Base-by-base conservation (phyloP, 2,888 invertebrate genomes). In the Nymphalis polychloros region DNA sequence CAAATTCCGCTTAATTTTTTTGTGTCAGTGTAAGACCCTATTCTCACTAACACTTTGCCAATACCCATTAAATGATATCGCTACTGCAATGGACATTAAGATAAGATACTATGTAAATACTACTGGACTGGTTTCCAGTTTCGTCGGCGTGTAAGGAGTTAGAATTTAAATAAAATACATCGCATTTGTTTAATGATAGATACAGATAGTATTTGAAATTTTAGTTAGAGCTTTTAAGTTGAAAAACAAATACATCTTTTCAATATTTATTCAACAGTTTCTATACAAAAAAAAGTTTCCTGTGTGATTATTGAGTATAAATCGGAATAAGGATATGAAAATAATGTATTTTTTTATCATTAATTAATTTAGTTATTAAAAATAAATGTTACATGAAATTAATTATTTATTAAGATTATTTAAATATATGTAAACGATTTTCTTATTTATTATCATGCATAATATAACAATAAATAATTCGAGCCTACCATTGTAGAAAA, bases 61-160 rank as follows among this genome's bases (percentile, higher is more conserved):
- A 70, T 68, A 63, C 49, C 68, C 64, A 65, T 70, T 68, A 68
- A 70, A 68, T 46, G 68, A 68, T 68, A 70, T 64, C 65, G 50
- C 70, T 65, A 68, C 65, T 66, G 59, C 68, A 65, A 57, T 68
- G 68, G 55, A 66, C 63, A 66, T 66, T 63, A 59, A 68, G 71
- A 66, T 71, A 68, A 71, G 68, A 68, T 68, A 68, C 49, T 63
- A 55, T 55, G 65, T 71, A 71, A 71, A 71, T 71, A 71, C 65
- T 68, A 64, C 53, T 55, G 53, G 68, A 63, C 71, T 68, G 66
- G 63, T 60, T 71, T 68, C 60, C 50, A 66, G 63, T 68, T 66
- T 19, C 68, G 59, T 66, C 63, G 53, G 63, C 60, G 63, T 63
- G 63, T 50, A 57, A 41, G 47, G 57, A 63, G 61, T 71, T 68